phyloP scores from a whole-genome alignment of 2,113 vertebrate species.

The Zosterops japonicus region DNA sequence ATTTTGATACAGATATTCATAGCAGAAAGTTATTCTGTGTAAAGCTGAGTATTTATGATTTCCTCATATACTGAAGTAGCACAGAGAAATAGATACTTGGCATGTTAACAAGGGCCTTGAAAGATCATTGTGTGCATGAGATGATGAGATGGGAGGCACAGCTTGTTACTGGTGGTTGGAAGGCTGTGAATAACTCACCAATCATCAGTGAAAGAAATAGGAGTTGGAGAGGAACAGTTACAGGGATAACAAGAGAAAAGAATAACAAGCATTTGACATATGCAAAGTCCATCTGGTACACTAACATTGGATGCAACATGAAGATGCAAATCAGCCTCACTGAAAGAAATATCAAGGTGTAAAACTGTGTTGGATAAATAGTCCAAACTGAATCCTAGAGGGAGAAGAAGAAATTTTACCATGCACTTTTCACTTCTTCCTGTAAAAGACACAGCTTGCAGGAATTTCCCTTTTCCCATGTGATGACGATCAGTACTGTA shows the following conservation, averaged over 20 bases:
- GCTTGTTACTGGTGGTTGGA: not conserved
- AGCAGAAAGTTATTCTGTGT: not conserved
- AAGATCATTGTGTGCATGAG: not conserved
- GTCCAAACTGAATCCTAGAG: not conserved
- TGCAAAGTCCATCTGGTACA: not conserved
- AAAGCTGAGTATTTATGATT: not conserved
- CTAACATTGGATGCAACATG: not conserved
- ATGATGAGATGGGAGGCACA: not conserved
- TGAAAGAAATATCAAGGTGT: not conserved
- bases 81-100: not conserved
- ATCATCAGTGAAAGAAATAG: not conserved
- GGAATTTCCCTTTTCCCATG: not conserved
- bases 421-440: not conserved
- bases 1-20: not conserved
- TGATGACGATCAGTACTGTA: accelerated
- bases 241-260: not conserved
- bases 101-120: not conserved
- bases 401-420: not conserved
- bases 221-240: not conserved
- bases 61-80: not conserved
- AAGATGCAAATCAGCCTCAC: not conserved
- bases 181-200: not conserved
- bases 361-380: not conserved
- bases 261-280: not conserved
- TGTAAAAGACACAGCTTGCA: not conserved